These are phyloP conservation scores for Patiria pectinifera DNA, from an alignment of 53 echinoderm and acorn worm species.

Conservation along the genomic window DNA sequence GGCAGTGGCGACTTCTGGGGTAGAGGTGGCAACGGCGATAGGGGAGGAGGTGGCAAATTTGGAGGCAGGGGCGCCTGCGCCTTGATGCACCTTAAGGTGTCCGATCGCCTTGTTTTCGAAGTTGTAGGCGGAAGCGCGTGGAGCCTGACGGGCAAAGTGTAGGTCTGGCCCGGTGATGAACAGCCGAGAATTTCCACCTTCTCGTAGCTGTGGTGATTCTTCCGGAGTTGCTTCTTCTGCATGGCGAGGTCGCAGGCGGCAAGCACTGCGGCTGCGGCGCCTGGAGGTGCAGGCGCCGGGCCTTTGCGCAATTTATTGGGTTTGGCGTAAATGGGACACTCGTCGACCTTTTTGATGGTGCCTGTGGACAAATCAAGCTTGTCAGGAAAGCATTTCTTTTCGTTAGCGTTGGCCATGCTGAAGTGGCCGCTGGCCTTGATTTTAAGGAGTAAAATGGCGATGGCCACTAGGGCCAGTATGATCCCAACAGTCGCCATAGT, in stretches of 20 bases:
- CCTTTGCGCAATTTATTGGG: conserved; percentile 69
- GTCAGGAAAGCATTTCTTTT: conserved; percentile 12
- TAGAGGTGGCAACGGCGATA: conserved; percentile 1
- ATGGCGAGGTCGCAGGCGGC: background rate
- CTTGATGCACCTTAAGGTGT: conserved; percentile 16
- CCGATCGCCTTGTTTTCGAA: conserved; percentile 31
- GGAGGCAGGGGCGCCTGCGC: conserved; percentile 15
- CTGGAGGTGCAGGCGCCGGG: conserved; percentile 29
- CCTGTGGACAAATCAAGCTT: background rate
- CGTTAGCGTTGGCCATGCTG: background rate
- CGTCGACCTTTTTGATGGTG: conserved; percentile 43
- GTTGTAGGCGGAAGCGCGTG: conserved; percentile 45
- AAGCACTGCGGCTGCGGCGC: background rate
- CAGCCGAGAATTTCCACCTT: conserved; percentile 39
- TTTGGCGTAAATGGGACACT: conserved; percentile 85
- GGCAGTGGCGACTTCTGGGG: conserved; percentile 7
- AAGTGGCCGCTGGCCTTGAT: conserved; percentile 25
- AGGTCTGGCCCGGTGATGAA: background rate
- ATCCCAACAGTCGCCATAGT: conserved; percentile 66
- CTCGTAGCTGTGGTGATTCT: conserved; percentile 56
- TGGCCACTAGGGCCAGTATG: conserved; percentile 42
- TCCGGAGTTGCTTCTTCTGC: conserved; percentile 18
- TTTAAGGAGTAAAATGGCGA: conserved; percentile 57
- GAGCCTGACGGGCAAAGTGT: conserved; percentile 40
- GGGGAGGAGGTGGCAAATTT: background rate